Base-by-base conservation (phyloP, 37 sponge, comb jelly and placozoan species). In the Halichondria panicea region DNA sequence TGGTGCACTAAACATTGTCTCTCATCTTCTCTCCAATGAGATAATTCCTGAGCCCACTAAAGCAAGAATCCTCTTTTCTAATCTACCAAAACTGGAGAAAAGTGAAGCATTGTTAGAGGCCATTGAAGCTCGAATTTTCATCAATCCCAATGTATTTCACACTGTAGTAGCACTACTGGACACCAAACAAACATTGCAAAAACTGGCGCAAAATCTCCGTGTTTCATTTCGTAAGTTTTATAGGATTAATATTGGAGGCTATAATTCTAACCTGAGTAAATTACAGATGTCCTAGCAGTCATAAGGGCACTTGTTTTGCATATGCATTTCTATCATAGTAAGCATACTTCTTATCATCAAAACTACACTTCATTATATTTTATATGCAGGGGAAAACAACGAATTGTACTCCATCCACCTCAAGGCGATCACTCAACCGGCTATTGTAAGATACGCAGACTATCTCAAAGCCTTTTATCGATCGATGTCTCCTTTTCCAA, bases 381-480 rank as follows among this genome's bases (percentile, higher is more conserved):
- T 53, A 5, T 37, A 22, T 53, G 58, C 42, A 72, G 73, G 42
- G 33, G 73, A 72, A 35, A 39, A 24, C 41, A 57, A 15, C 42
- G 68, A 15, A 21, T 22, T 2, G 19, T 2, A 66, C 68, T 21
- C 43, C 44, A 38, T 42, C 42, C 73, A 36, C 27, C 54, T 56
- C 12, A 24, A 56, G 42, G 41, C 58, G 3, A 2, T 72, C 24
- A 33, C 54, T 21, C 41, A 40, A 21, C 58, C 73, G 4, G 73
- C 54, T 9, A 8, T 41, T 8, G 57, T 34, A 19, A 27, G 59
- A 1, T 72, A 72, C 41, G 57, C 58, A 21, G 73, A 55, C 35
- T 72, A 57, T 42, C 73, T 72, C 37, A 72, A 55, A 40, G 53
- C 73, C 5, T 55, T 34, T 41, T 72, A 72, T 59, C 55, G 38